These are phyloP conservation scores for Hemitrygon akajei DNA, from an alignment of 2,797 vertebrate species.

Conservation along the genomic window DNA sequence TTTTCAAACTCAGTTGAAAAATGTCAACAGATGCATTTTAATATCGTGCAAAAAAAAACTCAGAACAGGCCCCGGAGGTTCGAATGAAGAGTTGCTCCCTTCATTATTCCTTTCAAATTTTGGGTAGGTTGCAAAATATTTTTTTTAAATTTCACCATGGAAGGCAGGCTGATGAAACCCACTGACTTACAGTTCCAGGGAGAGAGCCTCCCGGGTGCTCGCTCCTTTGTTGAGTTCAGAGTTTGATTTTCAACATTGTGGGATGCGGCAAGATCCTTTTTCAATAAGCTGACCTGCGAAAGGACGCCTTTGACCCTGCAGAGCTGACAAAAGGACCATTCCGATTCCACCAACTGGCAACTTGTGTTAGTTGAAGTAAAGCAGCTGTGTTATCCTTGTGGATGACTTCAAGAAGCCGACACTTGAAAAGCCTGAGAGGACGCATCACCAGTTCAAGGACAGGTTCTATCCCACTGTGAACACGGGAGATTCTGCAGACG, in stretches of 20 bases:
- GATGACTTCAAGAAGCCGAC: no score
- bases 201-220: not conserved
- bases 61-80: slow-evolving; percentile 43
- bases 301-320: not conserved
- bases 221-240: not conserved
- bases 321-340: not conserved
- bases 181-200: not conserved
- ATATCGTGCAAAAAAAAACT: slow-evolving; percentile 64
- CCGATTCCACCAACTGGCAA: not conserved
- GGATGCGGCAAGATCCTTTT: not conserved
- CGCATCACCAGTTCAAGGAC: no score
- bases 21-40: slow-evolving; percentile 78
- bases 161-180: not conserved
- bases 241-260: slow-evolving; percentile 4
- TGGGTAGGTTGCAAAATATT: not conserved
- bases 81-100: slow-evolving; percentile 27
- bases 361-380: not conserved
- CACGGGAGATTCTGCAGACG: no score
- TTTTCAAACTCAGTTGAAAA: slow-evolving; percentile 82
- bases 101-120: slow-evolving; percentile 20
- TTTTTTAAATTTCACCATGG: not conserved
- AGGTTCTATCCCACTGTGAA: no score
- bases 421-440: no score
- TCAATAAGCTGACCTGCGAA: not conserved
- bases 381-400: not conserved